phyloP scores from a whole-genome alignment of 2,113 vertebrate species.

The Chaetura pelagica region DNA sequence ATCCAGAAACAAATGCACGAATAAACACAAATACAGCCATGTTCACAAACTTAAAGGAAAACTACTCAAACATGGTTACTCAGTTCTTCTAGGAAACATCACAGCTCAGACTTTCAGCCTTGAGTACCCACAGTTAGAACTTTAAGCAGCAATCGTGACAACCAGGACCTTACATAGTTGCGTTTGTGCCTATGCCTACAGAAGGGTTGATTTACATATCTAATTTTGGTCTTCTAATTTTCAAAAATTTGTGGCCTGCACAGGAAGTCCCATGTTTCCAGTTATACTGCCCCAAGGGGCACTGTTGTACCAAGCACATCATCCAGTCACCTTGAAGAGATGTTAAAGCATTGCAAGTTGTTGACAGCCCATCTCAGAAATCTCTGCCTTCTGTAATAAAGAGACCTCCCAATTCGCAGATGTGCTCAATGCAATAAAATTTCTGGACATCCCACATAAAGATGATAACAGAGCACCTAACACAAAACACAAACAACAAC shows the following conservation, averaged over 20 bases:
- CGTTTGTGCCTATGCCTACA: neutral
- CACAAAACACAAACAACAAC: neutral
- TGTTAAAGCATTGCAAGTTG: neutral
- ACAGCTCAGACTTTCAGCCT: neutral
- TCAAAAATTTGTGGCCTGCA: neutral
- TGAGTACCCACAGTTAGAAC: neutral
- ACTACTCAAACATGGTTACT: neutral
- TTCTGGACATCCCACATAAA: neutral
- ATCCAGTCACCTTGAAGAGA: constrained; percentile 21
- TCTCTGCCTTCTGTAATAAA: constrained; percentile 17
- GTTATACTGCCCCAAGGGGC: neutral
- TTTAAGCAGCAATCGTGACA: neutral
- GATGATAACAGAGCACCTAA: neutral
- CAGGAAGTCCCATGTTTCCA: neutral
- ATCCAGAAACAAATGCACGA: neutral
- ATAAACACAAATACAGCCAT: neutral
- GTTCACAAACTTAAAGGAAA: neutral
- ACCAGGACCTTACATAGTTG: neutral
- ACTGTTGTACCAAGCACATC: neutral
- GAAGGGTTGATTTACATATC: neutral
- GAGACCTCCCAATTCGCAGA: constrained; percentile 15
- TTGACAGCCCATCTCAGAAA: constrained; percentile 28
- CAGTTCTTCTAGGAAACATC: neutral
- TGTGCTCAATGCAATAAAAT: constrained; percentile 12
- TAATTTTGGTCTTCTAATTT: neutral